Percentiles rank a stretch among this genome's conserved stretches.
phyloP scores from a whole-genome alignment of 2,113 vertebrate genomes.

The Forbesichthys agassizii region DNA sequence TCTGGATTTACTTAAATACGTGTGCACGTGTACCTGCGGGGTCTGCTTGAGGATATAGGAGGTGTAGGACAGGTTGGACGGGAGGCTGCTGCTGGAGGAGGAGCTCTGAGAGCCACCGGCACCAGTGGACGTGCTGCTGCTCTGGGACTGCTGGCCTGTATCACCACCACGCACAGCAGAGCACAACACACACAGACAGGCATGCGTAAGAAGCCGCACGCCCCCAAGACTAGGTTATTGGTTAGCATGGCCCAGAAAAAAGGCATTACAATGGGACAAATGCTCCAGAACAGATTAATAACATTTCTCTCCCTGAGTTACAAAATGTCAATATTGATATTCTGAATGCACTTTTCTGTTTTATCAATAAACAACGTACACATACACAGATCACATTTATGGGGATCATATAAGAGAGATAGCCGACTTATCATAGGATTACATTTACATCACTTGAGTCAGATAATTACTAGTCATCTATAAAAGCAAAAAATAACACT shows the following conservation, averaged over 20 bases:
- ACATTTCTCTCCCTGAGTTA: not conserved
- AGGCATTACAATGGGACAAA: constrained; percentile 2
- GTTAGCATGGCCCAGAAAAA: not conserved
- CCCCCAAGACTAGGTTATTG: not conserved
- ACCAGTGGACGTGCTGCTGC: constrained; percentile 60
- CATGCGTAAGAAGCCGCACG: not conserved
- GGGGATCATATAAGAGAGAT: too few relatives aligned
- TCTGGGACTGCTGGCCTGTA: constrained; percentile 87
- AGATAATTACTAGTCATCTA: too few relatives aligned
- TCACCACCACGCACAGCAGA: constrained; percentile 41
- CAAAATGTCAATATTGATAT: too few relatives aligned
- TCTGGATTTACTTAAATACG: too few relatives aligned
- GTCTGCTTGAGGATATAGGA: constrained; percentile 99
- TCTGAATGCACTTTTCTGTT: too few relatives aligned
- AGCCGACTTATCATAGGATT: too few relatives aligned
- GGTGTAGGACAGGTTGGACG: constrained; percentile 94
- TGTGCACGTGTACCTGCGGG: constrained; percentile 71
- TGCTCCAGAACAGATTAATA: not conserved
- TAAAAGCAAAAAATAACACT: too few relatives aligned
- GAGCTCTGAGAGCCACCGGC: constrained; percentile 74
- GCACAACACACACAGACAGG: constrained; percentile 31
- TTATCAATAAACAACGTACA: too few relatives aligned
- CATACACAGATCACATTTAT: too few relatives aligned
- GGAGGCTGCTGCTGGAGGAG: constrained; percentile 82
- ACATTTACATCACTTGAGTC: too few relatives aligned